Percentiles rank a stretch among this genome's conserved stretches.
These are phyloP conservation scores for Pangasius macronema DNA, from an alignment of 2,797 vertebrate species.

Conservation along the genomic window DNA sequence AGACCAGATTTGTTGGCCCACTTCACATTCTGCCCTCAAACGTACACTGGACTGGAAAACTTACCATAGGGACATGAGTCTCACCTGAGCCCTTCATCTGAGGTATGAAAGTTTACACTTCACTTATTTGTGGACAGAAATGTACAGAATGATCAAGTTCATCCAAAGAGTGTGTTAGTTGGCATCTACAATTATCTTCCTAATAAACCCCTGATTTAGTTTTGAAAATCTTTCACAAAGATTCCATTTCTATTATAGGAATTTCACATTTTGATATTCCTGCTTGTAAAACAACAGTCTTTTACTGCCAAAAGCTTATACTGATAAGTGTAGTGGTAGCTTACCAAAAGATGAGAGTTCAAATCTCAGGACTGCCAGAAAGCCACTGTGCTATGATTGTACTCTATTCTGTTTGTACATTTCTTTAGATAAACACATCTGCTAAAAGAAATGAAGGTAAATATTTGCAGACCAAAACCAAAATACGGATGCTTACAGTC, in stretches of 20 bases:
- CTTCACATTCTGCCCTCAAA: conserved; percentile 45
- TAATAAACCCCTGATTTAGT: background rate
- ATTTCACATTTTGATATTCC: background rate
- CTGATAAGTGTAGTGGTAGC: background rate
- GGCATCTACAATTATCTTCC: background rate
- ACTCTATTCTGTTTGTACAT: background rate
- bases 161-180: background rate
- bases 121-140: background rate
- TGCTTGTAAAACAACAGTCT: background rate
- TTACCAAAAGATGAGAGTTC: background rate
- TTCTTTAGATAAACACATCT: background rate
- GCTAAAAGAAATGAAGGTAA: background rate
- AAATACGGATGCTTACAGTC: background rate
- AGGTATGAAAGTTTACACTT: conserved; percentile 6
- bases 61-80: background rate
- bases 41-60: conserved; percentile 40
- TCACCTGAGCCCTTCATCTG: background rate
- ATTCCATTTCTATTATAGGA: background rate
- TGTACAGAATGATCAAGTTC: background rate
- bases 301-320: background rate
- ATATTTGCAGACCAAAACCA: background rate
- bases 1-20: conserved; percentile 48
- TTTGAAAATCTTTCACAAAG: background rate
- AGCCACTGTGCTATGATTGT: background rate
- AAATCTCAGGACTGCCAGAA: background rate